A percentile compares a stretch with the other conserved stretches of the same genome.
These are phyloP conservation scores for Drosophila sulfurigaster DNA, from an alignment of 1,140 invertebrate species.

Conservation along the genomic window DNA sequence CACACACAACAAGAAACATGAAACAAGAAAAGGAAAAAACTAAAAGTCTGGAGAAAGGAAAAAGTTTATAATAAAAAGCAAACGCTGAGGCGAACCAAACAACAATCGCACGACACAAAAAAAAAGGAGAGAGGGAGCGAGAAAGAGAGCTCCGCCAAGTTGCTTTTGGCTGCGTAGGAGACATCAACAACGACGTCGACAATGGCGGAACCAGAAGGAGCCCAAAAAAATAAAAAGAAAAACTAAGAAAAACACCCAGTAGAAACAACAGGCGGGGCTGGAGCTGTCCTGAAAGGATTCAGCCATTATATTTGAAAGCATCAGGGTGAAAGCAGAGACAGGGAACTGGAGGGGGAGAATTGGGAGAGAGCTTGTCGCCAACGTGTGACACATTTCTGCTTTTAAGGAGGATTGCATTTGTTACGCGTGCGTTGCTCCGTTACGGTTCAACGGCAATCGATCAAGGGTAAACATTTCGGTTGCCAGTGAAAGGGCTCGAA, in stretches of 20 bases:
- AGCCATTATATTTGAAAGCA: conserved; percentile 67
- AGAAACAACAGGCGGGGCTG: conserved; percentile 53
- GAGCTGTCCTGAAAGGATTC: conserved; percentile 73
- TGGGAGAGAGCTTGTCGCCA: conserved; percentile 47
- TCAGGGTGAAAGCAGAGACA: conserved; percentile 12
- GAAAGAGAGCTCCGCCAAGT: conserved; percentile 45
- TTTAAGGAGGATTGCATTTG: conserved; percentile 84
- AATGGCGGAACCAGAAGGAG: conserved; percentile 55
- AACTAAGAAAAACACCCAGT: conserved; percentile 35
- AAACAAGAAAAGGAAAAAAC: conserved; percentile 42
- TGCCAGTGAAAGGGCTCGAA: conserved; percentile 48
- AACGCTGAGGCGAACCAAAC: conserved; percentile 50
- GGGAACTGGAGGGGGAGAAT: not conserved
- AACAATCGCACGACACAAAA: conserved; percentile 23
- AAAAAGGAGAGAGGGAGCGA: conserved; percentile 42
- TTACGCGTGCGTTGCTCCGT: conserved; percentile 82
- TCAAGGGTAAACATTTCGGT: conserved; percentile 78
- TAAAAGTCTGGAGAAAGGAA: conserved; percentile 44
- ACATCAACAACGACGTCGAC: conserved; percentile 72
- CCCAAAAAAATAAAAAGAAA: conserved; percentile 35
- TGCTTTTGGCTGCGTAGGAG: conserved; percentile 51
- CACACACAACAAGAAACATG: conserved; percentile 36
- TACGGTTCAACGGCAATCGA: conserved; percentile 81
- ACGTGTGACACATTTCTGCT: conserved; percentile 84
- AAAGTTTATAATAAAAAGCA: conserved; percentile 78